Conservation (phyloP, 2,797 vertebrate species). For the Pantherophis alleghaniensis region DNA sequence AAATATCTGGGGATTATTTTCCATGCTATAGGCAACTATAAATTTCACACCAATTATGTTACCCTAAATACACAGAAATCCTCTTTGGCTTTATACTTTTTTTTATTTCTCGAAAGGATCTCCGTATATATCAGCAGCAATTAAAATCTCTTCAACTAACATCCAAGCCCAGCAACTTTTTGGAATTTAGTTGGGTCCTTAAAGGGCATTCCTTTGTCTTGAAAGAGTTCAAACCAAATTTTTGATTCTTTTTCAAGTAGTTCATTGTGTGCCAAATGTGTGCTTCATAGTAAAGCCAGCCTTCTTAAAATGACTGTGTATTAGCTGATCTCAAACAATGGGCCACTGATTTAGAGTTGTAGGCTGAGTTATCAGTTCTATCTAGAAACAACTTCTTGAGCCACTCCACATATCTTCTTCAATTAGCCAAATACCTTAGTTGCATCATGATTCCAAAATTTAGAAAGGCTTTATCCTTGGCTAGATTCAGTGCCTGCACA, state of each 20-base stretch:
- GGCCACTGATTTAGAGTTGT: background rate
- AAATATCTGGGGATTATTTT: background rate
- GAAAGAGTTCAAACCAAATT: background rate
- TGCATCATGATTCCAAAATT: background rate
- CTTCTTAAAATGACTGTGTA: background rate
- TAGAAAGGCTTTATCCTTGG: background rate
- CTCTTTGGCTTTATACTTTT: background rate
- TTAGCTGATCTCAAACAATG: background rate
- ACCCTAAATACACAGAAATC: background rate
- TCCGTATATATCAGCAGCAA: background rate
- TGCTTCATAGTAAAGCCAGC: background rate
- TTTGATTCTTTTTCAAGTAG: background rate
- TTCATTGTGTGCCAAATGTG: background rate
- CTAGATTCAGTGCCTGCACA: background rate
- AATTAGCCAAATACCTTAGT: background rate
- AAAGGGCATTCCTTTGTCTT: background rate
- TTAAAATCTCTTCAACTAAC: background rate
- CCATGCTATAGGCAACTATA: background rate
- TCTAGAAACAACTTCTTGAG: background rate
- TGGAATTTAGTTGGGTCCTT: background rate
- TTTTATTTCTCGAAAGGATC: background rate
- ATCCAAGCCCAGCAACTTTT: background rate
- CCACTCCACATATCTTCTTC: background rate
- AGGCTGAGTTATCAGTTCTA: background rate
- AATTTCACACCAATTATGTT: background rate